Evolutionary conservation across 2,113 vertebrate species (phyloP), one percentile per base, ranked within the genome.

Genomic region (Macquaria ambigua): DNA sequence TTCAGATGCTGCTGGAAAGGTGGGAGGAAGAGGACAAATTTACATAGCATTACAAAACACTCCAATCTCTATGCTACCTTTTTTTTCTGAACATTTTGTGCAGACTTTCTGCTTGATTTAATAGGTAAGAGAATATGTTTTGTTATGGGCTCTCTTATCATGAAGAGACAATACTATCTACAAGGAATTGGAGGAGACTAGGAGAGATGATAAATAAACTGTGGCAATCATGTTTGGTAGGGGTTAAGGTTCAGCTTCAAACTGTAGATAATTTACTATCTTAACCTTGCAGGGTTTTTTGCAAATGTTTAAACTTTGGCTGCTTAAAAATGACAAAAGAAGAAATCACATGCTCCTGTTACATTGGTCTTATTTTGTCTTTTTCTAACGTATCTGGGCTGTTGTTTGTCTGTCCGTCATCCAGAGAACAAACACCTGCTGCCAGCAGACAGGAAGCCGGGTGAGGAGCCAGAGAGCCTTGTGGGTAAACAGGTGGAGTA

Each of bases 401-500:
- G 28, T 37, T 83, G 4, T 83, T 71, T n/a, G 5, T 78, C 20
- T 77, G 5, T 72, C 71, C 9, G 0, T 83, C 69, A 6, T 74
- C 1, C 93, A 96, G 96, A 96, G 79, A 96, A 96, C 82, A 96
- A 96, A 90, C 96, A 96, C 86, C 90, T 96, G 77, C 93, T 96
- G 56, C 96, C 96, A 39, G 96, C 96, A 20, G 96, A 96, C 95
- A 94, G 96, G 86, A 96, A 96, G 84, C 96, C 96, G 1, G 96
- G 96, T 3, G 96, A 96, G 84, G 96, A 96, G 92, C 94, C 96
- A n/a, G 96, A 96, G 91, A 96, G 96, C 88, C 96, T 96, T 53
- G 96, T 96, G 94, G 96, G 96, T 87, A 96, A 96, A 84, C 96
- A 96, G 91, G 96, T 96, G 88, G 96, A 96, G 89, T 96, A 96